These are phyloP conservation scores for Andrena marginata DNA, from an alignment of 2,888 invertebrate genomes.

Conservation along the genomic window DNA sequence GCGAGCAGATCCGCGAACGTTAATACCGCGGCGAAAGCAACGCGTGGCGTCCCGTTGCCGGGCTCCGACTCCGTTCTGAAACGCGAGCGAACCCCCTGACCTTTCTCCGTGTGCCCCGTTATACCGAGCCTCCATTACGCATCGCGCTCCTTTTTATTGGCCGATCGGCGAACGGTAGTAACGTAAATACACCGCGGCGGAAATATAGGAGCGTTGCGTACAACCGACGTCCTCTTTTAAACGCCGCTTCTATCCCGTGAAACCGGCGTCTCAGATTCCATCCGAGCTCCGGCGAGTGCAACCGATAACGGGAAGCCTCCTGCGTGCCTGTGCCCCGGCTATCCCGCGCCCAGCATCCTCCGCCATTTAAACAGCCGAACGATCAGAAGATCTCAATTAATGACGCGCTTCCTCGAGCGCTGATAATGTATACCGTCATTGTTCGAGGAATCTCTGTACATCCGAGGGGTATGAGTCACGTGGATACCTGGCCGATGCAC, in stretches of 20 bases:
- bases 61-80: conserved; percentile 54
- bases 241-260: conserved; percentile 45
- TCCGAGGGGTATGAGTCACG: background rate
- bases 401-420: conserved; percentile 10
- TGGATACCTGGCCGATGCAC: background rate
- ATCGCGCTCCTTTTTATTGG: conserved; percentile 73
- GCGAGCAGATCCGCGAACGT: background rate
- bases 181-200: conserved; percentile 68
- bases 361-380: conserved; percentile 36
- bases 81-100: conserved; percentile 73
- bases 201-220: conserved; percentile 45
- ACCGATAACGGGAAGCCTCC: conserved; percentile 68
- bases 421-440: conserved; percentile 13
- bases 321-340: conserved; percentile 52
- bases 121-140: conserved; percentile 71
- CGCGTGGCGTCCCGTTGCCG: conserved; percentile 31
- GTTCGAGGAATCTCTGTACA: conserved; percentile 3
- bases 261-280: conserved; percentile 64
- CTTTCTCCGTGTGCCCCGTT: conserved; percentile 71
- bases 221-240: conserved; percentile 58
- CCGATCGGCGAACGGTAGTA: conserved; percentile 72
- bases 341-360: conserved; percentile 57
- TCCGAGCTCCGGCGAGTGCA: conserved; percentile 43
- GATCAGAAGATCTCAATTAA: conserved; percentile 38
- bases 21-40: conserved; percentile 21